Evolutionary conservation across 2,888 invertebrate genomes (phyloP).

Genomic region (Heteromurus nitidus): DNA sequence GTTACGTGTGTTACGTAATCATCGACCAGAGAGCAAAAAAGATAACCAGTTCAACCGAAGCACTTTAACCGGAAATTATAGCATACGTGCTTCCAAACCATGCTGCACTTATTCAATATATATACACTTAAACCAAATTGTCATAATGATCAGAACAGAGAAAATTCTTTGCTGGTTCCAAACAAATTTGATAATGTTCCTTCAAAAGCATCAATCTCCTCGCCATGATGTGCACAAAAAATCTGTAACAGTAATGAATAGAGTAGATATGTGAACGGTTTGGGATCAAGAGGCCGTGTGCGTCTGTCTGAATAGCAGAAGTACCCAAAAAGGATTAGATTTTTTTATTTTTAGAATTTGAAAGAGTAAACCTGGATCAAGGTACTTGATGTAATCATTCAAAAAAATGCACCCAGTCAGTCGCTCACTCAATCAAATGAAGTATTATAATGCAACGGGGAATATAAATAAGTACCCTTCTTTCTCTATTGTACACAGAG

Average conservation of each 20-base stretch:
- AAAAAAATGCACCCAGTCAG: constrained; percentile 13
- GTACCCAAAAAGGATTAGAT: constrained; percentile 25
- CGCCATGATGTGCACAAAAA: neutral
- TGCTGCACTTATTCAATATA: neutral
- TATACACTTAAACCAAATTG: neutral
- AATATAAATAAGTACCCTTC: constrained; percentile 9
- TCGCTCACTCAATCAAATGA: constrained; percentile 9
- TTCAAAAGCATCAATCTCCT: no score
- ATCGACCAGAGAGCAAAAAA: neutral
- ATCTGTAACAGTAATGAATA: neutral
- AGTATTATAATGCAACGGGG: neutral
- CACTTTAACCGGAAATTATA: neutral
- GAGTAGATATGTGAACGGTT: neutral
- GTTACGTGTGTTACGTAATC: no score
- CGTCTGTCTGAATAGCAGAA: constrained; percentile 8
- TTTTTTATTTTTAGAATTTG: constrained; percentile 17
- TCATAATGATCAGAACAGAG: neutral
- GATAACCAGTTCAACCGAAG: neutral
- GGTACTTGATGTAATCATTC: constrained; percentile 25
- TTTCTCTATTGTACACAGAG: neutral
- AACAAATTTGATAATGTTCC: constrained; percentile 10
- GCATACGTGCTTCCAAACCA: neutral
- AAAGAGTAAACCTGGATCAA: constrained; percentile 11
- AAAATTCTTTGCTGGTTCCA: constrained; percentile 10
- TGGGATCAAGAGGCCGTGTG: constrained; percentile 24